phyloP scores from a whole-genome alignment of 2,888 invertebrate genomes.

The Charanyca ferruginea region DNA sequence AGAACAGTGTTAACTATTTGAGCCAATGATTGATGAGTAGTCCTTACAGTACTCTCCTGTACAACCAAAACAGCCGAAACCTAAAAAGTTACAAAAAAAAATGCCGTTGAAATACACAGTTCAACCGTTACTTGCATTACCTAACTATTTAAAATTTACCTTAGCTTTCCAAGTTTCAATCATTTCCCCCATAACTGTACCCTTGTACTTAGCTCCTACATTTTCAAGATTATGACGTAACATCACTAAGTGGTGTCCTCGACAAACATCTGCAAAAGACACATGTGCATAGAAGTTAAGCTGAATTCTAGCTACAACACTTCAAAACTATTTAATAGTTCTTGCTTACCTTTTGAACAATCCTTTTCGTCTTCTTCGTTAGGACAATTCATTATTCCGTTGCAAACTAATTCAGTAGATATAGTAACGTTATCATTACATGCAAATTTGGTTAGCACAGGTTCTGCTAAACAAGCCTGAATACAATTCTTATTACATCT shows the following conservation, averaged over 20 bases:
- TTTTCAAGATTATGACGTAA: conserved; percentile 72
- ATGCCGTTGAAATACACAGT: neutral
- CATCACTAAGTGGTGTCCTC: conserved; percentile 75
- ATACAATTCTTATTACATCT: conserved; percentile 75
- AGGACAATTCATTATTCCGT: conserved; percentile 77
- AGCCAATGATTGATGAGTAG: conserved; percentile 65
- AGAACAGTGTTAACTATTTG: conserved; percentile 67
- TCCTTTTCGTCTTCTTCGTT: conserved; percentile 78
- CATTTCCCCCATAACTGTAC: conserved; percentile 73
- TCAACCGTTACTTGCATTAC: neutral
- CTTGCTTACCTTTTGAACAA: conserved; percentile 75
- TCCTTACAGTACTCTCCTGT: conserved; percentile 69
- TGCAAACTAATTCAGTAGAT: conserved; percentile 75
- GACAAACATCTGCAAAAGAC: conserved; percentile 76
- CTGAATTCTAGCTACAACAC: neutral
- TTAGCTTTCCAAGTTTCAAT: conserved; percentile 76
- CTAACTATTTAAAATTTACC: conserved; percentile 61
- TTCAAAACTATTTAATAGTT: conserved; percentile 1
- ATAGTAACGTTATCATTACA: conserved; percentile 73
- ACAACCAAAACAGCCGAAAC: conserved; percentile 66
- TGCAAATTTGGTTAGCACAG: conserved; percentile 72
- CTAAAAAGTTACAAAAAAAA: conserved; percentile 62
- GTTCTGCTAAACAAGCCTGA: conserved; percentile 75
- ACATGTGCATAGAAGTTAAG: neutral
- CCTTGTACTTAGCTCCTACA: conserved; percentile 66